Evolutionary conservation across 2,113 vertebrate species (phyloP), one percentile per base, ranked within the genome.

Genomic region (Chauna torquata): DNA sequence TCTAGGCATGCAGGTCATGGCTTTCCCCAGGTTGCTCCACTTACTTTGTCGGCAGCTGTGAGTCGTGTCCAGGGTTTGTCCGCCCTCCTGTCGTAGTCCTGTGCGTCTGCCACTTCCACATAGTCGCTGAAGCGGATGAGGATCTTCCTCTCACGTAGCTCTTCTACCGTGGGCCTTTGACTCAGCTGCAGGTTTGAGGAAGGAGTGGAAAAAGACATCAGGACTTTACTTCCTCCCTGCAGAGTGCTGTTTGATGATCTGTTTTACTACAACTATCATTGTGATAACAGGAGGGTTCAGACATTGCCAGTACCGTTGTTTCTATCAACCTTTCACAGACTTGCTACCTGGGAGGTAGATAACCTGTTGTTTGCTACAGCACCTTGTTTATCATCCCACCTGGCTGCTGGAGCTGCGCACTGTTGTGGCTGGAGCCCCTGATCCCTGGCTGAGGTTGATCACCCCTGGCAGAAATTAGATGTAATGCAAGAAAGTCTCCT

Each of bases 51-150:
- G 0, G 99, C 99, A 4, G 99, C 99, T 4, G 99, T 99, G 96
- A 99, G 99, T 52, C 99, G 98, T 58, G 99, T 99, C 99, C 99
- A 99, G 30, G 99, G 99, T 90, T 99, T 99, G 97, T 99, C 99
- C 0, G 99, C 99, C 90, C 99, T 98, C 75, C 99, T 98, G 98
- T 99, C 99, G 0, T 99, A 99, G 97, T 99, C 99, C 98, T 99
- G 99, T 8, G 99, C 99, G 0, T 99, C 99, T 1, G 99, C 99
- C 97, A 99, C 99, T 89, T 99, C 99, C 96, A 99, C 99, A 3
- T 99, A 99, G 98, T 99, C 99, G 8, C 99, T 99, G 98, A 99
- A 99, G 86, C 98, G 99, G 97, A 99, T 99, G 64, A 99, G 99
- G 96, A 99, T 99, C 97, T 99, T 99, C 91, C 99, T 99, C 94